A percentile compares a stretch with the other conserved stretches of the same genome.
phyloP scores from a whole-genome alignment of 2,113 vertebrate genomes.

The Campylomormyrus numenius region DNA sequence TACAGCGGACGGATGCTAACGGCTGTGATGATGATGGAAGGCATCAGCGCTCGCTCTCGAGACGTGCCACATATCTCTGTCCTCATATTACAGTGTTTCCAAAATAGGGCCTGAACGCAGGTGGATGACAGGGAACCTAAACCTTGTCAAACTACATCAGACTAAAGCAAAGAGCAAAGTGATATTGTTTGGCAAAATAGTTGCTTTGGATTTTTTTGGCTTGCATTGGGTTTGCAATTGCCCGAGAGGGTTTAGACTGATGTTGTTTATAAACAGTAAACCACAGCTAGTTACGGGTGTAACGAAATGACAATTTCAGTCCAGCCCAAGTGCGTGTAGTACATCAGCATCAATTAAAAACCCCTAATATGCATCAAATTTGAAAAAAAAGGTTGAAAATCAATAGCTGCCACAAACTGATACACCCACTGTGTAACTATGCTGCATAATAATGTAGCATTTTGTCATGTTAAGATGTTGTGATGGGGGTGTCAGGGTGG shows the following conservation, averaged over 20 bases:
- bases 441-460: background rate
- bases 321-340: background rate
- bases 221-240: background rate
- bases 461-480: background rate
- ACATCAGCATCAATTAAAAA: background rate
- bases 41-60: background rate
- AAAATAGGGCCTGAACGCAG: background rate
- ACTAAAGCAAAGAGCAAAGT: background rate
- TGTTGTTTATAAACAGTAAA: background rate
- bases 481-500: too few species aligned
- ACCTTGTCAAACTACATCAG: background rate
- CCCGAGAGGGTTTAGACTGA: background rate
- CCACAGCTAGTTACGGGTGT: background rate
- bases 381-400: background rate
- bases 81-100: background rate
- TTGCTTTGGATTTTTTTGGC: background rate
- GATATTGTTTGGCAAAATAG: background rate
- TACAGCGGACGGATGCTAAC: background rate
- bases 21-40: background rate
- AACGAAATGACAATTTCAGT: background rate
- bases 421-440: background rate
- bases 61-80: background rate
- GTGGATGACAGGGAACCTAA: background rate
- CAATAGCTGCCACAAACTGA: background rate
- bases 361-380: background rate